Evolutionary conservation across 2,113 vertebrate genomes (phyloP), one percentile per base, ranked within the genome.

Genomic region (Oryzias woworae): DNA sequence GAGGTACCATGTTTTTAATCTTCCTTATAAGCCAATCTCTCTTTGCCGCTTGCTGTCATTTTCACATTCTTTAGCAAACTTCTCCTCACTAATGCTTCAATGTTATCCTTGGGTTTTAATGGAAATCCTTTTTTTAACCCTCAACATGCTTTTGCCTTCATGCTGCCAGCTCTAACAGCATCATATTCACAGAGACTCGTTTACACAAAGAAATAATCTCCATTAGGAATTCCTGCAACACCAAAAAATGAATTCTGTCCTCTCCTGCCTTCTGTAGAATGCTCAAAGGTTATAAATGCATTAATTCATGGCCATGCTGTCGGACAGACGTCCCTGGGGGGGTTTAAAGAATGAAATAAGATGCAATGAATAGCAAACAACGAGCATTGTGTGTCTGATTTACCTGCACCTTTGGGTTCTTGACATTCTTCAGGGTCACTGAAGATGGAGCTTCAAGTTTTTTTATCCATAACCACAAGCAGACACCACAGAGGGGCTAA

Each of bases 81-180:
- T 1, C 58, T 24, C 2, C 47, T 2, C 12, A 61, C 23, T 17
- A 66, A 67, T 64, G 42, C 59, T 62, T 50, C 23, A 58, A 13
- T 58, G 20, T 45, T 53, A 23, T 44, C 14, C 45, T 31, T 24
- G 14, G 50, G 43, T 51, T 24, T n/a, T 14, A 50, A 1, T 5
- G n/a, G 46, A 49, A 26, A 64, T 64, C 63, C 68, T 47, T 43
- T 79, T 63, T 66, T 43, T 82, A 62, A 77, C 64, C 64, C 50
- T 66, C 15, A 17, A 75, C 75, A 71, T 52, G 73, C 51, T 70
- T 59, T 68, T 75, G 61, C 62, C 46, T 66, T 80, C 78, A 79
- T 67, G 78, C 83, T 86, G 80, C 62, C 61, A 82, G 55, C 66
- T 82, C 57, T 76, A 75, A 86, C 58, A 85, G 75, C 71, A 79